Evolutionary conservation across 2,113 vertebrate genomes (phyloP), one percentile per base, ranked within the genome.

Genomic region (Atractosteus spatula): DNA sequence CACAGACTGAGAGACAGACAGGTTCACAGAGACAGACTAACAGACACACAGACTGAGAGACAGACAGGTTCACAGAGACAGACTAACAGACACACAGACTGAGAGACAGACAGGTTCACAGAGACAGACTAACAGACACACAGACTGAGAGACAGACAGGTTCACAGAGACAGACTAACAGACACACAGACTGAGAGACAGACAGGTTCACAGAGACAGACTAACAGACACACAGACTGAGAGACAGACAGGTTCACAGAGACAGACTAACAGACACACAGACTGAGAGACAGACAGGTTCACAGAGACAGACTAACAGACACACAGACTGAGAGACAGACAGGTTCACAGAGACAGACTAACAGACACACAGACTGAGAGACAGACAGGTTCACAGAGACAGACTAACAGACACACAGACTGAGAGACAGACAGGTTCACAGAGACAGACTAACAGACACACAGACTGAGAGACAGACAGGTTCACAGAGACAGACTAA

Each of bases 321-420:
- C 8, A 41, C 0, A 71, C 8, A 68, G 62, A 71, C 57, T 62
- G 14, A 55, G n/a, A 8, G 6, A 77, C 74, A 77, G 11, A 72
- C 6, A 6, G 41, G 55, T 56, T 62, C 56, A 41, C 55, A 59
- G 47, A 72, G 7, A 55, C 64, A 66, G 11, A 47, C 45, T 69
- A 41, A 56, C 16, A 47, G 11, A 62, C 55, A 71, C 61, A 66
- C 62, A 72, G 45, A 66, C 51, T n/a, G 16, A 65, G 47, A 55
- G 17, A 71, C n/a, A 72, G 44, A 45, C 29, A 71, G 43, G 57
- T 43, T 51, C 45, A 64, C n/a, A 41, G 14, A 62, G 29, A 55
- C 65, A 7, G 47, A 51, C 47, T 51, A 10, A 51, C 8, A 51
- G 5, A 79, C 8, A 17, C 0, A 73, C 7, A 68, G 62, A 69